Evolutionary conservation across 2,113 vertebrate genomes (phyloP), one percentile per base, ranked within the genome.

Genomic region (Xiphophorus couchianus): DNA sequence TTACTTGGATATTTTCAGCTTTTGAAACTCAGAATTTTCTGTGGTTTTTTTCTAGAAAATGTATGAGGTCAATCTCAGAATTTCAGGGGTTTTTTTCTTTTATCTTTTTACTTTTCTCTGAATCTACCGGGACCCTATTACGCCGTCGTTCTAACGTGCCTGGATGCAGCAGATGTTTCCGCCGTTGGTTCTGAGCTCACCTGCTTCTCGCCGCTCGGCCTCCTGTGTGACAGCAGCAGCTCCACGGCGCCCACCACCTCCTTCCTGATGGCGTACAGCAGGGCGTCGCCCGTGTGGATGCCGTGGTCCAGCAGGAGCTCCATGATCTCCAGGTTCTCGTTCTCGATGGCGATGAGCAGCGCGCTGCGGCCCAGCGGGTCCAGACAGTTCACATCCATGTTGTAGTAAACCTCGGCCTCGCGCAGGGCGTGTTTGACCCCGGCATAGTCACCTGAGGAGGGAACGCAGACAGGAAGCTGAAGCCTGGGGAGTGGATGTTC

Each of bases 241-340:
- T 99, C 97, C 92, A 99, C 98, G 8, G 98, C 98, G 3, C 97
- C 97, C 87, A 99, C 97, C 87, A 99, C 98, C 93, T 99, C 98
- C 85, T 99, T 99, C 42, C 97, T 94, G 87, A 99, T 98, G 73
- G 98, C 97, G 6, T 99, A 99, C 74, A 99, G 96, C 76, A 99
- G 90, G 1, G 97, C 98, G 42, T 99, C 97, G 0, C 97, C 97
- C 44, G 97, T 97, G 6, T 98, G 96, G 66, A 99, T 94, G 1
- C 95, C 96, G 88, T 99, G 97, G 91, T 93, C 96, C 54, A 99
- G 89, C 65, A 98, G 94, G 42, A 99, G 91, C 92, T 99, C 97
- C 97, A 99, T 98, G 88, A 99, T 97, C 93, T 99, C 98, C 93
- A 99, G 89, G 88, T 99, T 98, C 90, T 99, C 97, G 15, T 99